Conservation (phyloP, 2,888 invertebrate species). For the Rhamphomyia laevipes region DNA sequence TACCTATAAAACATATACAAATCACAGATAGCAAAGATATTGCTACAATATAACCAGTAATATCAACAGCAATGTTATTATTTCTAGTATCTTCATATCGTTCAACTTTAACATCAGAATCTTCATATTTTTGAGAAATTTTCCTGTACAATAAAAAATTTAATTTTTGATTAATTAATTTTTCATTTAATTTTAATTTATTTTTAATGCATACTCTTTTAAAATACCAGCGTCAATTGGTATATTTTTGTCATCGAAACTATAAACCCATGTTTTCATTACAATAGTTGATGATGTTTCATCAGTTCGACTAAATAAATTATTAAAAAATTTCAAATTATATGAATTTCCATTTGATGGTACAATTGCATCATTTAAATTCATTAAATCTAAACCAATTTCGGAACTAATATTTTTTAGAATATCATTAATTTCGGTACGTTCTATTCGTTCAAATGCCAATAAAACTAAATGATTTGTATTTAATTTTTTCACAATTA, state of each 20-base stretch:
- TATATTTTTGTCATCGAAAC: too few species aligned
- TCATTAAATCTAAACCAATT: conserved; percentile 11
- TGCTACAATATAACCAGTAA: conserved; percentile 13
- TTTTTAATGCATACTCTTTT: conserved; percentile 1
- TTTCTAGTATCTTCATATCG: conserved; percentile 2
- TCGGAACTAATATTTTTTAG: conserved; percentile 9
- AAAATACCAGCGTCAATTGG: too few species aligned
- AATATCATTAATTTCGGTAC: conserved; percentile 8
- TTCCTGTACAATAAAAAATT: conserved; percentile 2
- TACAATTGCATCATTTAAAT: conserved; percentile 12
- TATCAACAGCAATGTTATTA: neutral
- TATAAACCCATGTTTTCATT: too few species aligned
- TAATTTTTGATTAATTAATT: too few species aligned
- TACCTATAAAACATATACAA: conserved; percentile 14
- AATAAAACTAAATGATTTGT: conserved; percentile 17
- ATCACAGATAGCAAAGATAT: conserved; percentile 13
- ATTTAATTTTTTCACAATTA: conserved; percentile 16
- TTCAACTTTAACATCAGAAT: neutral
- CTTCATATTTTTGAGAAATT: neutral
- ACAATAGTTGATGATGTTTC: too few species aligned
- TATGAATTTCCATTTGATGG: neutral
- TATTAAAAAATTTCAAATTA: neutral
- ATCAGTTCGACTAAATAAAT: too few species aligned
- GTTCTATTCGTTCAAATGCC: conserved; percentile 11
- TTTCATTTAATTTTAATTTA: too few species aligned